Evolutionary conservation across 2,888 invertebrate species (phyloP).

Genomic region (Spisula solida): DNA sequence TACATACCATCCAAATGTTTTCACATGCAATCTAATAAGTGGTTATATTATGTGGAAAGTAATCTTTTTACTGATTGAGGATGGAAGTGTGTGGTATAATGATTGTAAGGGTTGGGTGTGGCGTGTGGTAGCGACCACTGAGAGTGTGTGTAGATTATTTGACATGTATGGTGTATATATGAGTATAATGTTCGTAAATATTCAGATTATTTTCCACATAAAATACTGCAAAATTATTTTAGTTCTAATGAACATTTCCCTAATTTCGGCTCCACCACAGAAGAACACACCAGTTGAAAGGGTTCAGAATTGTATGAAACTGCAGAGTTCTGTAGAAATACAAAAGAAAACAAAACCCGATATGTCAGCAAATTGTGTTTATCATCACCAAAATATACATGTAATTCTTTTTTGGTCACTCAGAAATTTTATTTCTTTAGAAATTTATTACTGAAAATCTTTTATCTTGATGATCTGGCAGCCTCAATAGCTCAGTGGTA

Average conservation of each 20-base stretch:
- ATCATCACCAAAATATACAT: not conserved
- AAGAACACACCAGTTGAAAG: slow-evolving; percentile 1
- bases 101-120: not conserved
- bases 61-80: not conserved
- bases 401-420: not conserved
- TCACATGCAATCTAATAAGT: not conserved
- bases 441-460: no score
- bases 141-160: not conserved
- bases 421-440: not conserved
- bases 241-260: not conserved
- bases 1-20: not conserved
- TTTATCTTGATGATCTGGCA: no score
- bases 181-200: not conserved
- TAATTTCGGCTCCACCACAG: not conserved
- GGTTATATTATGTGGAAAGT: slow-evolving; percentile 13
- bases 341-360: not conserved
- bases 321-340: slow-evolving; percentile 9
- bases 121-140: not conserved
- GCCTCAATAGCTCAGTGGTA: no score
- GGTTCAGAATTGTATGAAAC: slow-evolving; percentile 15
- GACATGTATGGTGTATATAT: not conserved
- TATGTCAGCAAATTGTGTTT: slow-evolving; percentile 6
- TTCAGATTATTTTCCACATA: slow-evolving; percentile 25
- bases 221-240: not conserved
- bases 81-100: not conserved